Percentiles rank a stretch among this genome's conserved stretches.
Conservation (phyloP, 2,888 invertebrate species). For the Frankliniella fusca region DNA sequence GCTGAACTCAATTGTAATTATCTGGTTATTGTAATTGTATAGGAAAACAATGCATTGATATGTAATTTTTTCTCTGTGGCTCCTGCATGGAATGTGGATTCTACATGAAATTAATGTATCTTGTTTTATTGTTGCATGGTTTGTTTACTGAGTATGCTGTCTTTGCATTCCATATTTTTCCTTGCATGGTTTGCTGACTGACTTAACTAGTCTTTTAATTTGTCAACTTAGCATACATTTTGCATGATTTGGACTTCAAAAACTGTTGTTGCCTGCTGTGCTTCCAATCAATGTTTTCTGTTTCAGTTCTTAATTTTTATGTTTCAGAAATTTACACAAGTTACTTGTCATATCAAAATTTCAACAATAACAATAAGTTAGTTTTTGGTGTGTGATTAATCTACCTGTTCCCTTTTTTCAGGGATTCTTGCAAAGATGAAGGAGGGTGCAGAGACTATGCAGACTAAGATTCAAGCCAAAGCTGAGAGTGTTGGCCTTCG, state of each 20-base stretch:
- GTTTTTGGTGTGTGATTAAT: background rate
- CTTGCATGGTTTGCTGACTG: too few species aligned
- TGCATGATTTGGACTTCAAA: background rate
- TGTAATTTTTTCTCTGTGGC: background rate
- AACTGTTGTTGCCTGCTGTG: background rate
- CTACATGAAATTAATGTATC: background rate
- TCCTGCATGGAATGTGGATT: background rate
- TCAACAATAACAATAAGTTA: background rate
- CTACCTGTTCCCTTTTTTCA: conserved; percentile 46
- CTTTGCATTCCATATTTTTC: too few species aligned
- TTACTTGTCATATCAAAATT: background rate
- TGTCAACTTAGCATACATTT: background rate
- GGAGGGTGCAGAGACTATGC: conserved; percentile 91
- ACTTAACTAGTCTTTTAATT: background rate
- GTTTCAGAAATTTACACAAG: conserved; percentile 2
- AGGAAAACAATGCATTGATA: background rate
- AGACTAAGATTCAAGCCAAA: conserved; percentile 88
- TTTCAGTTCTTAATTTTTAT: background rate
- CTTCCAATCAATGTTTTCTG: background rate
- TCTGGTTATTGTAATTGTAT: too few species aligned
- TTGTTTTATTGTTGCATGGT: background rate
- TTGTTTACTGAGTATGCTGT: background rate
- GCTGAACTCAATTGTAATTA: too few species aligned
- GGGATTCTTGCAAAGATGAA: conserved; percentile 93
- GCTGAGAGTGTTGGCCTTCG: conserved; percentile 76